These are phyloP conservation scores for Teinopalpus imperialis DNA, from an alignment of 2,888 invertebrate genomes.

Conservation along the genomic window DNA sequence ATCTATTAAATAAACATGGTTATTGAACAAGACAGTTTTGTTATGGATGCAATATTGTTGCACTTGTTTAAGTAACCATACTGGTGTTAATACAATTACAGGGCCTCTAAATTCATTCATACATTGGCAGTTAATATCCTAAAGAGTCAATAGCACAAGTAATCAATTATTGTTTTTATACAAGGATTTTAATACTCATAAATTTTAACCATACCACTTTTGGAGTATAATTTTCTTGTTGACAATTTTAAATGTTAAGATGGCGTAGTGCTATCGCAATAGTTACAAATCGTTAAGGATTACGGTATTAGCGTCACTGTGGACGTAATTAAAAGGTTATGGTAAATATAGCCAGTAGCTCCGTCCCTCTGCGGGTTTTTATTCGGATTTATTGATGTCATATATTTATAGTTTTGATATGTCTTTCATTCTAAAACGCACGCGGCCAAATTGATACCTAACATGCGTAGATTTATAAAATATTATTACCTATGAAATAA, in stretches of 20 bases:
- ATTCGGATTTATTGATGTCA: conserved; percentile 36
- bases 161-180: conserved; percentile 51
- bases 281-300: conserved; percentile 1
- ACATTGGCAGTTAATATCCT: neutral
- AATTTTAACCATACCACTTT: conserved; percentile 65
- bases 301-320: conserved; percentile 42
- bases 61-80: conserved; percentile 24
- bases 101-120: conserved; percentile 15
- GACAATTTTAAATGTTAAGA: conserved; percentile 20
- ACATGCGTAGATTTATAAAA: conserved; percentile 1
- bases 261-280: conserved; percentile 1
- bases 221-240: conserved; percentile 35
- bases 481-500: neutral
- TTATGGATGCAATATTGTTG: conserved; percentile 24
- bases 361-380: conserved; percentile 68
- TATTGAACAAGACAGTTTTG: conserved; percentile 1
- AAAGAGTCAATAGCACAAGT: conserved; percentile 22
- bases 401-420: conserved; percentile 15
- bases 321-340: conserved; percentile 52
- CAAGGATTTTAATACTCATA: conserved; percentile 67
- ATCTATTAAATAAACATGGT: conserved; percentile 4
- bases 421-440: conserved; percentile 12
- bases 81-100: conserved; percentile 22
- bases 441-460: neutral
- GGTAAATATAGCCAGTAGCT: conserved; percentile 59